These are phyloP conservation scores for Rhabdomys pumilio DNA, from an alignment of 2,797 vertebrate genomes.

Conservation along the genomic window DNA sequence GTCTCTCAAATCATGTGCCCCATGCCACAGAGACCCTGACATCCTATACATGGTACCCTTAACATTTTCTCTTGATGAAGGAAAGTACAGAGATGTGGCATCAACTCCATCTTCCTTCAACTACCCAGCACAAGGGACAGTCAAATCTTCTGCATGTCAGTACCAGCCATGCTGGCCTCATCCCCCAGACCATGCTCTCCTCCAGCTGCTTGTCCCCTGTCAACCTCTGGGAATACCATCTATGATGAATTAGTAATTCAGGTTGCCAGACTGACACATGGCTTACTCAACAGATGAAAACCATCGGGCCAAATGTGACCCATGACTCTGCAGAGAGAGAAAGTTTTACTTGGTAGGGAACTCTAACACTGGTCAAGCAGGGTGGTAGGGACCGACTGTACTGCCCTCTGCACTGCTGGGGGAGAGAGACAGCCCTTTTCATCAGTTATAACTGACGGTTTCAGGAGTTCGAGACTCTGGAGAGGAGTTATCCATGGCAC, in stretches of 20 bases:
- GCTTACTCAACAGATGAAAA: constrained; percentile 37
- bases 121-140: neutral
- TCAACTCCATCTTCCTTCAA: neutral
- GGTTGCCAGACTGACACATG: neutral
- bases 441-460: neutral
- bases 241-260: neutral
- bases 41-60: neutral
- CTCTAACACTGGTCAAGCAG: neutral
- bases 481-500: neutral
- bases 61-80: neutral
- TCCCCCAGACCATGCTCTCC: neutral
- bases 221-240: neutral
- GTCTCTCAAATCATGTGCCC: neutral
- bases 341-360: neutral
- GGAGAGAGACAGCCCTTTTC: neutral
- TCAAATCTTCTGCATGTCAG: neutral
- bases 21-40: neutral
- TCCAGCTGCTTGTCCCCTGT: neutral
- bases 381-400: neutral
- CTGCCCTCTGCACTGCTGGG: neutral
- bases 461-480: neutral
- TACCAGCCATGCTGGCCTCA: neutral
- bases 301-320: neutral
- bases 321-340: constrained; percentile 14
- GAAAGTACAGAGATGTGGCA: too few species aligned